Percentiles rank a stretch among this genome's conserved stretches.
phyloP scores from a whole-genome alignment of 2,888 invertebrate species.

The Scrobipalpa atriplicella region DNA sequence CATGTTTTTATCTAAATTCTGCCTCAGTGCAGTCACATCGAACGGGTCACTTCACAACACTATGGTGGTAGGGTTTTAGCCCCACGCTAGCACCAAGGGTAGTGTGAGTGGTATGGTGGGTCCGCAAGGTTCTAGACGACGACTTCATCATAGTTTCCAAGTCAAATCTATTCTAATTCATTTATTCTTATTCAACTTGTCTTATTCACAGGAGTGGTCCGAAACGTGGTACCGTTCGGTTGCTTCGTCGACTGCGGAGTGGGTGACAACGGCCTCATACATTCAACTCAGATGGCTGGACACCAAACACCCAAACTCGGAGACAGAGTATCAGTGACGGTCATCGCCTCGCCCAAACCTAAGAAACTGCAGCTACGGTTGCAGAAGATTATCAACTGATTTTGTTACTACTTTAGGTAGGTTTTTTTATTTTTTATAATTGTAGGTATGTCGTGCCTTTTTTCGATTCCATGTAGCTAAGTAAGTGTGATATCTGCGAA shows the following conservation, averaged over 20 bases:
- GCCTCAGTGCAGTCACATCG: too few species aligned
- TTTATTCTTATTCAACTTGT: too few species aligned
- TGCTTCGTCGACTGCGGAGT: constrained; percentile 95
- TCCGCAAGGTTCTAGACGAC: too few species aligned
- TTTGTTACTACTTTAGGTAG: constrained; percentile 19
- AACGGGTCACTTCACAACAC: too few species aligned
- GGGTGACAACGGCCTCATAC: constrained; percentile 87
- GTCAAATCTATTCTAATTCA: too few species aligned
- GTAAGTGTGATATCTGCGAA: not conserved
- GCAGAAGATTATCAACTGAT: constrained; percentile 65
- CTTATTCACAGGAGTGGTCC: constrained; percentile 86
- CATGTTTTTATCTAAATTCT: too few species aligned
- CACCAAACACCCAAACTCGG: constrained; percentile 82
- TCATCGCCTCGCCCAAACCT: constrained; percentile 81
- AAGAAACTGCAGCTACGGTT: constrained; percentile 83
- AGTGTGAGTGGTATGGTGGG: too few species aligned
- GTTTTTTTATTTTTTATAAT: not conserved
- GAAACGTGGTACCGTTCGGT: constrained; percentile 95
- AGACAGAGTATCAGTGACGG: constrained; percentile 86
- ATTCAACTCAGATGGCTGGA: constrained; percentile 82
- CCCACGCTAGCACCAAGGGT: too few species aligned
- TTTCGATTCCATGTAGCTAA: constrained; percentile 1
- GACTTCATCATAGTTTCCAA: too few species aligned
- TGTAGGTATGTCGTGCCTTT: constrained; percentile 34
- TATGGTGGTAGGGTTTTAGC: too few species aligned